A percentile compares a stretch with the other conserved stretches of the same genome.
Evolutionary conservation across 2,888 invertebrate species (phyloP).

Genomic region (Lamproptera curius): DNA sequence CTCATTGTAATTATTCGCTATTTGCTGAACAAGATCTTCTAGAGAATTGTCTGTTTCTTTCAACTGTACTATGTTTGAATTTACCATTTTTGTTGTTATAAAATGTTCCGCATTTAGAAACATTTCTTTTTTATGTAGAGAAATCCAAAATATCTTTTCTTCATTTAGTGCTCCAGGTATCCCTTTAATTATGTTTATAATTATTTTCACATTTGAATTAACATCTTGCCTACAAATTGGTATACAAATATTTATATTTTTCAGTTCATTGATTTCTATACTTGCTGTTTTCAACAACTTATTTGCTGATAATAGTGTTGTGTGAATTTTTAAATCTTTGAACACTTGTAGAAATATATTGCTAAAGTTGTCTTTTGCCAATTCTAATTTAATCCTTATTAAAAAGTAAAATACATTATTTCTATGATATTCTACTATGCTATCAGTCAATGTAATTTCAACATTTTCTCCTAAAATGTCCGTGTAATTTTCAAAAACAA

Average conservation of each 20-base stretch:
- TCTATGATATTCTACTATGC: constrained; percentile 45
- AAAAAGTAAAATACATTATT: constrained; percentile 40
- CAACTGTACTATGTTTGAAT: constrained; percentile 28
- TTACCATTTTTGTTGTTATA: constrained; percentile 34
- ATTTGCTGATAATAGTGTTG: constrained; percentile 38
- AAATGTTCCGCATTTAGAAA: constrained; percentile 51
- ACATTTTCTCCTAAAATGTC: constrained; percentile 41
- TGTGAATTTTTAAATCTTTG: constrained; percentile 43
- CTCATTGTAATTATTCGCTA: constrained; percentile 33
- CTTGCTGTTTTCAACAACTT: constrained; percentile 47
- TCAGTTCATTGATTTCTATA: constrained; percentile 43
- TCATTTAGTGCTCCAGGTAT: constrained; percentile 48
- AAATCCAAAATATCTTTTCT: constrained; percentile 45
- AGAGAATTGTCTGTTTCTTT: constrained; percentile 35
- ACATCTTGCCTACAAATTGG: no score
- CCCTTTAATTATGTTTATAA: constrained; percentile 44
- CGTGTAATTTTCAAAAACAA: constrained; percentile 49
- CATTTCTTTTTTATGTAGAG: constrained; percentile 44
- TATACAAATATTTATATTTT: constrained; percentile 42
- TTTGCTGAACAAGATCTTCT: constrained; percentile 39
- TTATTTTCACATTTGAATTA: constrained; percentile 36
- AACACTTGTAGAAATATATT: constrained; percentile 40
- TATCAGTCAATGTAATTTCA: constrained; percentile 43
- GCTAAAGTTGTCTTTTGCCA: constrained; percentile 38
- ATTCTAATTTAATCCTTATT: constrained; percentile 37